Conservation (phyloP, 2,797 vertebrate genomes). For the Sarcoramphus papa region DNA sequence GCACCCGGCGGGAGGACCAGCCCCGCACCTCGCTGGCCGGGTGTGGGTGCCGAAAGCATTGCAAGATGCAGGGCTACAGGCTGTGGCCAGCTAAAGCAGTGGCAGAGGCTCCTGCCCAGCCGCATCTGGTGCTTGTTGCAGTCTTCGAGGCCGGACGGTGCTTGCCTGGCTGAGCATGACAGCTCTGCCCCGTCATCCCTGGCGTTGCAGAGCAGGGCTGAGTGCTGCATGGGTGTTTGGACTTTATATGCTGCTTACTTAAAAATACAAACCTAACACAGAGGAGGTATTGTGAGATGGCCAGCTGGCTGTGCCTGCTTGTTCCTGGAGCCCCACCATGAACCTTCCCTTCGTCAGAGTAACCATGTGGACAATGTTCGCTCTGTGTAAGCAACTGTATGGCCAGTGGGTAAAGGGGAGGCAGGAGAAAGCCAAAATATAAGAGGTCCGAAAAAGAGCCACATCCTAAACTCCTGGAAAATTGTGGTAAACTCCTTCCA, state of each 20-base stretch:
- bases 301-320: conserved; percentile 27
- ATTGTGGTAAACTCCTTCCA: not conserved
- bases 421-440: not conserved
- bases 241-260: not conserved
- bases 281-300: not conserved
- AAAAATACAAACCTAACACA: not conserved
- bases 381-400: not conserved
- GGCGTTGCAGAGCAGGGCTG: not conserved
- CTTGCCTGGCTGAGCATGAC: not conserved
- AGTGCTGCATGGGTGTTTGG: not conserved
- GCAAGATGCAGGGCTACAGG: not conserved
- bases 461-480: not conserved
- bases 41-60: not conserved
- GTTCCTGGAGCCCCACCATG: not conserved
- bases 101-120: not conserved
- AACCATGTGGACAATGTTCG: not conserved
- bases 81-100: not conserved
- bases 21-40: accelerated
- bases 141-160: not conserved
- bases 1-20: not conserved
- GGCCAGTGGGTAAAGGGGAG: not conserved
- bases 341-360: not conserved
- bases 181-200: not conserved
- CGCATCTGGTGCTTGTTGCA: not conserved
- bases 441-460: not conserved